Evolutionary conservation across 2,113 vertebrate genomes (phyloP).

Genomic region (Sapayoa aenigma): DNA sequence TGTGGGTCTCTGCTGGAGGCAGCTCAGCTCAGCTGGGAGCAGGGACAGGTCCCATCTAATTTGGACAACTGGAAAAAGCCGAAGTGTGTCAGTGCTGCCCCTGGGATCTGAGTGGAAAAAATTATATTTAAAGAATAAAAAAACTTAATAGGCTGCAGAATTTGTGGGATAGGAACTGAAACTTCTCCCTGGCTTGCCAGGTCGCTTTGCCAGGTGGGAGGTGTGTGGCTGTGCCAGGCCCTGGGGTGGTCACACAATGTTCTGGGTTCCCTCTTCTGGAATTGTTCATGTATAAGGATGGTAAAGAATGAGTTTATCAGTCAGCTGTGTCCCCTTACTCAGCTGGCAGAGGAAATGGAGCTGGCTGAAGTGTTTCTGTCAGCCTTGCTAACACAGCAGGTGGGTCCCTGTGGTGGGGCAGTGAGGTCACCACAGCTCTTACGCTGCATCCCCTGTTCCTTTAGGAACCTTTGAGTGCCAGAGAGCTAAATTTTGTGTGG

Average conservation of each 20-base stretch:
- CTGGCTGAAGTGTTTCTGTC: neutral
- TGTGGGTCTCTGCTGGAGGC: neutral
- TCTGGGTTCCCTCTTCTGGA: neutral
- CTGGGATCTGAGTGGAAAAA: neutral
- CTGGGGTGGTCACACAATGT: neutral
- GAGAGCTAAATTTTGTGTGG: neutral
- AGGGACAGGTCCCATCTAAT: neutral
- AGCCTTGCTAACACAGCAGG: neutral
- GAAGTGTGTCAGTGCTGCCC: neutral
- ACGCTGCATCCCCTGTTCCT: neutral
- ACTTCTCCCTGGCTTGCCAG: neutral
- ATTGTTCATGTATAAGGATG: neutral
- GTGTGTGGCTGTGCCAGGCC: neutral
- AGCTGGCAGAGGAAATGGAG: neutral
- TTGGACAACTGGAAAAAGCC: neutral
- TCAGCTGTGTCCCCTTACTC: neutral
- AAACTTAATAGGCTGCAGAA: neutral
- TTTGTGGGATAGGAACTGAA: neutral
- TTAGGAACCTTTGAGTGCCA: neutral
- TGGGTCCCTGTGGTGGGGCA: neutral
- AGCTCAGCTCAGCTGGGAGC: neutral
- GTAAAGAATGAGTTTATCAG: neutral
- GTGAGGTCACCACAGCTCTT: fast-evolving
- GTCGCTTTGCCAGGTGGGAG: neutral
- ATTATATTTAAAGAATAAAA: neutral